Base-by-base conservation (phyloP, 2,888 invertebrate genomes). In the Caenorhabditis sinica region DNA sequence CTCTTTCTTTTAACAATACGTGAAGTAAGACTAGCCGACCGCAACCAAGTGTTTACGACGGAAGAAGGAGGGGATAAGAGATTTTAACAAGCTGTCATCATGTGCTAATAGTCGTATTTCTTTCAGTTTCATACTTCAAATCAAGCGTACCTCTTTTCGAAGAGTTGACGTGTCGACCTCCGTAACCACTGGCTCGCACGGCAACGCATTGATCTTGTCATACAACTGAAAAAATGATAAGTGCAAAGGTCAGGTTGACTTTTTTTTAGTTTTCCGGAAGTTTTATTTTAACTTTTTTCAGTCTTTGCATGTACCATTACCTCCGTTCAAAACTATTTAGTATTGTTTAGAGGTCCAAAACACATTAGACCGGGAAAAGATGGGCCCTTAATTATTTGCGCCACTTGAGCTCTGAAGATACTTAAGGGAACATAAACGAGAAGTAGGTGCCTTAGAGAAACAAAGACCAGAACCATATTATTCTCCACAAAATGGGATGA, bases 201-300 rank as follows among this genome's bases (percentile, higher is more conserved):
- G 86, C 49, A 90, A 86, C 17, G 86, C 89, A 40, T 88, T 87
- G 84, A 93, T 93, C 80, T 91, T 90, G 86, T 93, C 93, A 91
- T 93, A 93, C 88, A 93, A 89, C 93, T 93, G 89, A 86, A 92
- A 92, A 65, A 73, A 66, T 56, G 53, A 79, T 72, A 33, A 73
- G 80, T 65, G 45, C 56, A 65, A 66, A 72, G 58, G 49, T 80
- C 28, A 33, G 13, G 8, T 1, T 49, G 17, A 36, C 61, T 56
- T 45, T 51, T 69, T 63, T 11, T 33, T 5, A 17, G 6, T 72
- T 45, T n/a, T n/a, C n/a, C n/a, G n/a, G n/a, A n/a, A n/a, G n/a
- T n/a, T n/a, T n/a, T n/a, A n/a, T n/a, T n/a, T n/a, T n/a, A n/a
- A n/a, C 43, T 58, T 43, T 23, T 17, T 60, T 51, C 25, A 4